These are phyloP conservation scores for Anser cygnoides DNA, from an alignment of 2,113 vertebrate genomes.

Conservation along the genomic window DNA sequence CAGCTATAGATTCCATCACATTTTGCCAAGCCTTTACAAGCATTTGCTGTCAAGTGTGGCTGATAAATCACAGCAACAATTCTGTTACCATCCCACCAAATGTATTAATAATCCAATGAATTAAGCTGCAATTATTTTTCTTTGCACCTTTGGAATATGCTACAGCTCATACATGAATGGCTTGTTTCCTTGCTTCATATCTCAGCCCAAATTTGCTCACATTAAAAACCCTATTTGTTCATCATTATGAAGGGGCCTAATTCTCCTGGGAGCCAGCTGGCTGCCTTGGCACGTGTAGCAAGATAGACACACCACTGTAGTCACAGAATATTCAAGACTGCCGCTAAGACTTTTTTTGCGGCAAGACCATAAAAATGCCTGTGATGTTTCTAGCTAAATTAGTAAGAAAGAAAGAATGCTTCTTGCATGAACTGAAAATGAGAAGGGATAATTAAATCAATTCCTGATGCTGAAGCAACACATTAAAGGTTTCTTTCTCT, in stretches of 20 bases:
- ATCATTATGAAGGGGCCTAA: not conserved
- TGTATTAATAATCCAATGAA: not conserved
- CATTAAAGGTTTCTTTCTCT: not conserved
- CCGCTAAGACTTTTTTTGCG: not conserved
- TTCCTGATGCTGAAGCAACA: not conserved
- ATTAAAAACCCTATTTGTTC: not conserved
- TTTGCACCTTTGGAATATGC: not conserved
- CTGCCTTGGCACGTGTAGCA: not conserved
- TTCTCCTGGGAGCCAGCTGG: not conserved
- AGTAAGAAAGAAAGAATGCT: not conserved
- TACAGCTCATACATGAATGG: not conserved
- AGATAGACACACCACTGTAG: not conserved
- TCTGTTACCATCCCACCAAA: not conserved
- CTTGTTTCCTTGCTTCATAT: not conserved
- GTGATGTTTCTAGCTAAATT: not conserved
- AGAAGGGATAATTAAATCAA: slow-evolving; percentile 37
- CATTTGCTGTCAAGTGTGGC: not conserved
- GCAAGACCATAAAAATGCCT: not conserved
- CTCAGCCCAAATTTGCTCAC: not conserved
- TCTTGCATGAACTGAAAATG: slow-evolving; percentile 21
- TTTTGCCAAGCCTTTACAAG: not conserved
- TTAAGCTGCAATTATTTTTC: not conserved
- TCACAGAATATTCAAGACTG: not conserved
- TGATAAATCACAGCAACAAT: not conserved
- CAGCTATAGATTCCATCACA: not conserved